Base-by-base conservation (phyloP, 2,113 vertebrate species). In the Diphyllodes magnificus region DNA sequence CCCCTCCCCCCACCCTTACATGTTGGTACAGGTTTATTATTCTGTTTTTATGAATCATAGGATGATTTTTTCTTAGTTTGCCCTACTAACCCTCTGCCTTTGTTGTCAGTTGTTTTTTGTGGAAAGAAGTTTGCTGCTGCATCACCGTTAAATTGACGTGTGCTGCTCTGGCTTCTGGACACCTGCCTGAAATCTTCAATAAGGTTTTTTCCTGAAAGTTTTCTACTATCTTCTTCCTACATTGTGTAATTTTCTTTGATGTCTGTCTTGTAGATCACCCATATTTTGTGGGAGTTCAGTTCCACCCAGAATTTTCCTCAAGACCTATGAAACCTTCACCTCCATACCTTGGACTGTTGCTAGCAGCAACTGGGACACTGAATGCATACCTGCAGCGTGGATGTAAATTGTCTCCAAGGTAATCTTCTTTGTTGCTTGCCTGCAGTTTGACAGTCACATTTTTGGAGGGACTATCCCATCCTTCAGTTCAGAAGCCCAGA, bases 251-350 rank as follows among this genome's bases (percentile, higher is more conserved):
- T 97, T 89, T 64, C n/a, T 95, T 82, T 92, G 54, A 49, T 60
- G 8, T 71, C 40, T 95, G 0, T 91, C n/a, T 93, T 93, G 89
- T 87, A 98, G 98, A 97, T 97, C 98, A 98, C 49, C 98, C 98
- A 1, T 98, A 98, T 95, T 98, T 98, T 90, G 96, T 98, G 86
- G 98, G 98, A 87, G 98, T 98, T 86, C 98, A 98, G 65, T 98
- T 98, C 92, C 98, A 98, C 94, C 98, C 98, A 61, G 98, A 98
- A 79, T 98, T 98, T 96, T 98, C 98, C 84, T 98, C 98, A 54
- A 98, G 98, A 93, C 98, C 98, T 11, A 97, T 98, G 98, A 98
- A 98, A 86, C 98, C 98, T 93, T 98, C 98, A 30, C 98, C 98
- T 96, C 97, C 98, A 2, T 98, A 98, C 77, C 96, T 98, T 77